Conservation (phyloP, 2,888 invertebrate species). For the Dicyrtoma fusca region DNA sequence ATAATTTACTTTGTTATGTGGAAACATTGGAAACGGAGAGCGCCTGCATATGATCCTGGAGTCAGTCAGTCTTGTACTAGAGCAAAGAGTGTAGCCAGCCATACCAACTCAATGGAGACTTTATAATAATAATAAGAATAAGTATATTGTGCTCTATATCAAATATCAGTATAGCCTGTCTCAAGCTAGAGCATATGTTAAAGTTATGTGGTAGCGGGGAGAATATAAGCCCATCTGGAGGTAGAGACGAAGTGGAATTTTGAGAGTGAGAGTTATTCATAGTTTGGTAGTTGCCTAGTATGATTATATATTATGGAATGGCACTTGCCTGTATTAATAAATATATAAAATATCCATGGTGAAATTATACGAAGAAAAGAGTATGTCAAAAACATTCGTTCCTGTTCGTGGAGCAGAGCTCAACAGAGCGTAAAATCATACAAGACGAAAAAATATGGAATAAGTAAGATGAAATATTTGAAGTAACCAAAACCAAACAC, state of each 20-base stretch:
- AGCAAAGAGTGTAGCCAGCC: too few species aligned
- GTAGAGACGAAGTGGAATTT: too few species aligned
- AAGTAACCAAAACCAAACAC: slow-evolving; percentile 39
- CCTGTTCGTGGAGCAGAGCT: slow-evolving; percentile 51
- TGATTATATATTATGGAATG: slow-evolving; percentile 1
- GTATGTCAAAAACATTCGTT: slow-evolving; percentile 56
- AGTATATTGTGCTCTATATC: too few species aligned
- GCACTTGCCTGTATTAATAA: slow-evolving; percentile 19
- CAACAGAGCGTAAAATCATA: slow-evolving; percentile 56
- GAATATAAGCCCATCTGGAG: too few species aligned
- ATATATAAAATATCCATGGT: slow-evolving; percentile 17
- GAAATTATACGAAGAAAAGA: slow-evolving; percentile 34
- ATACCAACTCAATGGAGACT: too few species aligned
- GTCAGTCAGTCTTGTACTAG: too few species aligned
- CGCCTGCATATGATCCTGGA: too few species aligned
- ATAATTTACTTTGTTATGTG: slow-evolving; percentile 35
- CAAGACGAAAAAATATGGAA: slow-evolving; percentile 55
- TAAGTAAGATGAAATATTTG: slow-evolving; percentile 52
- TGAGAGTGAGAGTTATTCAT: too few species aligned
- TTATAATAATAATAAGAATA: too few species aligned
- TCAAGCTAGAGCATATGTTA: too few species aligned
- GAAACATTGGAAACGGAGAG: slow-evolving; percentile 31
- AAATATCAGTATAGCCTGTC: too few species aligned
- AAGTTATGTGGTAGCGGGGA: too few species aligned
- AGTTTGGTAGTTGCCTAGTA: neutral